Evolutionary conservation across 2,888 invertebrate genomes (phyloP), one percentile per base, ranked within the genome.

Genomic region (Schizotus pectinicornis): DNA sequence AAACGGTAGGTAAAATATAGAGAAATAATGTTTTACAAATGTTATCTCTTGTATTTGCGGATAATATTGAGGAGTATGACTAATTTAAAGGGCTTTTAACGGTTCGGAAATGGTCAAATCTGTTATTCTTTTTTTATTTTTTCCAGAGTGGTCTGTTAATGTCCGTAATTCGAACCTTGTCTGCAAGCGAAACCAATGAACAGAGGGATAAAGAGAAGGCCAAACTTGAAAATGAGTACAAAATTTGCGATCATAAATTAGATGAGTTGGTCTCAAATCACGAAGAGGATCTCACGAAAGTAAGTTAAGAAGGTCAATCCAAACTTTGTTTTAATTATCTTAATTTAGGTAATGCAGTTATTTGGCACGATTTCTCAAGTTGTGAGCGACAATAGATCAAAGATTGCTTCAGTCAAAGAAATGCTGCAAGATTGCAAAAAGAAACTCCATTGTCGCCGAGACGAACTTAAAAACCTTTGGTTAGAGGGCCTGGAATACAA

Each of bases 401-500:
- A 89, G 73, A 89, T 95, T 42, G 86, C 86, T 63, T 85, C 85
- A 8, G 91, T 93, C 0, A 92, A 92, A 74, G 91, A 91, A 72
- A 92, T 91, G 75, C 80, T 95, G 48, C 86, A 87, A 63, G 90
- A 91, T 7, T 94, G 94, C 76, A 93, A 94, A 77, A 88, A 87
- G 31, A 81, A 98, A 52, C 81, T 99, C 60, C 89, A 94, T 61
- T 92, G 97, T 78, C 88, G 95, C 51, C 84, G 96, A 34, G 97
- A 97, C 73, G 98, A 98, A 77, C 81, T 99, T 58, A 89, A 93
- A 71, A 90, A 95, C 65, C 83, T 98, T 53, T 98, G 98, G 96
- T 84, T 93, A 5, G 97, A 98, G 78, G 94, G 95, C 0, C 86
- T 98, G n/a, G 95, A 98, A 73, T 96, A 98, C 74, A 94, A 95